These are phyloP conservation scores for Mormyrops attenuatus DNA, from an alignment of 2,797 vertebrate genomes.

Conservation along the genomic window DNA sequence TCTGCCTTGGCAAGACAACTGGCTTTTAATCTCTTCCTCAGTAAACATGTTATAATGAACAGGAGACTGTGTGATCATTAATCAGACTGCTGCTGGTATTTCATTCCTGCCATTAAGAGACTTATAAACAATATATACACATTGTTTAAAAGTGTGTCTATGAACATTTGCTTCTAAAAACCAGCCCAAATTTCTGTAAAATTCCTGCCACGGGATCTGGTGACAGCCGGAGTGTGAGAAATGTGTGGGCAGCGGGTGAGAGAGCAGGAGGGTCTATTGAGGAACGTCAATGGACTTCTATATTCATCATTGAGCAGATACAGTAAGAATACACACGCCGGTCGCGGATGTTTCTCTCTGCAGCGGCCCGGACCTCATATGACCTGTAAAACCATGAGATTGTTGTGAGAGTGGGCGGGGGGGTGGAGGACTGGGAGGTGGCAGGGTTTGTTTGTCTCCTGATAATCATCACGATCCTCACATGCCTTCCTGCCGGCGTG, in stretches of 20 bases:
- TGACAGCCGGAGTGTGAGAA: constrained; percentile 1
- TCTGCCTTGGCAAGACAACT: neutral
- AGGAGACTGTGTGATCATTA: neutral
- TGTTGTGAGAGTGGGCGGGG: neutral
- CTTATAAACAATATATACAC: neutral
- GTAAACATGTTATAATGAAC: neutral
- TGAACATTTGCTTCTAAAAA: neutral
- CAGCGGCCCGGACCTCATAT: neutral
- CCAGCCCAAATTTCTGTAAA: neutral
- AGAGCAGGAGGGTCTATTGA: constrained; percentile 1
- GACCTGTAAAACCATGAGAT: neutral
- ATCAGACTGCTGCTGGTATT: neutral
- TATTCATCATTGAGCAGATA: neutral
- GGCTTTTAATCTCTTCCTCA: neutral
- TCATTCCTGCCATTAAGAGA: neutral
- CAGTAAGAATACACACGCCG: neutral
- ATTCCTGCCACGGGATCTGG: neutral
- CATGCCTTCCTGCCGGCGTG: neutral
- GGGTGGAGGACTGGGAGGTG: neutral
- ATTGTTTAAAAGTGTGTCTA: neutral
- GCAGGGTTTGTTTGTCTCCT: neutral
- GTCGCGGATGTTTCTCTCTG: neutral
- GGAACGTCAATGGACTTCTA: neutral
- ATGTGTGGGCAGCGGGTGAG: neutral
- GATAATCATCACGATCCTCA: neutral